phyloP scores from a whole-genome alignment of 2,888 invertebrate species.

The Heliothis peltigera region DNA sequence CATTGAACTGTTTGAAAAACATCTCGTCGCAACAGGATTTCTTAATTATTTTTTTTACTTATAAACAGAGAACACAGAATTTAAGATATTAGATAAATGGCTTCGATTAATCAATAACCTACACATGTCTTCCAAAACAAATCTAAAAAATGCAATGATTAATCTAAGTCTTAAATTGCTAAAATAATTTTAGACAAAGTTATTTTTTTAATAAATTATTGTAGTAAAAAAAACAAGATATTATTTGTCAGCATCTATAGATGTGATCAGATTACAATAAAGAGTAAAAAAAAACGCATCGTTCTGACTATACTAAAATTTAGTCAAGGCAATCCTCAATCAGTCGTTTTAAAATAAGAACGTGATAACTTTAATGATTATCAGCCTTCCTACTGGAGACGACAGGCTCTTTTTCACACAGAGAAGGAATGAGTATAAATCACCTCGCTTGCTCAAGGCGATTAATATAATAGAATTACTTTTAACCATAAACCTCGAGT shows the following conservation, averaged over 20 bases:
- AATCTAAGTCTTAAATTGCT: neutral
- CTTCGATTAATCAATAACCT: neutral
- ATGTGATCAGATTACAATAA: neutral
- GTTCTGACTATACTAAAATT: neutral
- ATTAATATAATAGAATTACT: slow-evolving; percentile 21
- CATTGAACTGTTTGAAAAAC: neutral
- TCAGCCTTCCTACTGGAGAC: too few species aligned
- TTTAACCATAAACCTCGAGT: slow-evolving; percentile 23
- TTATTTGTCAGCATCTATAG: neutral
- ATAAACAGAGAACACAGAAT: neutral
- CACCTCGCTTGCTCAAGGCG: too few species aligned
- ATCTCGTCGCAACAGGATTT: neutral
- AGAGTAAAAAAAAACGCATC: neutral
- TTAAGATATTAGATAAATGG: neutral
- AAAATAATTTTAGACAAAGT: too few species aligned
- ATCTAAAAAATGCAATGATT: neutral
- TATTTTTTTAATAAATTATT: neutral
- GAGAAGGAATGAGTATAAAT: too few species aligned
- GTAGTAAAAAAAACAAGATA: neutral
- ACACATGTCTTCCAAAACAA: neutral
- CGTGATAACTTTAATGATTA: too few species aligned
- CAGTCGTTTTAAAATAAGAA: too few species aligned
- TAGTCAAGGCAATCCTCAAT: slow-evolving; percentile 14
- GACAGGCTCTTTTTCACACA: too few species aligned
- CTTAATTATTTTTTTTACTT: neutral